Evolutionary conservation across 2,888 invertebrate species (phyloP).

Genomic region (Cryptus viduatorius): DNA sequence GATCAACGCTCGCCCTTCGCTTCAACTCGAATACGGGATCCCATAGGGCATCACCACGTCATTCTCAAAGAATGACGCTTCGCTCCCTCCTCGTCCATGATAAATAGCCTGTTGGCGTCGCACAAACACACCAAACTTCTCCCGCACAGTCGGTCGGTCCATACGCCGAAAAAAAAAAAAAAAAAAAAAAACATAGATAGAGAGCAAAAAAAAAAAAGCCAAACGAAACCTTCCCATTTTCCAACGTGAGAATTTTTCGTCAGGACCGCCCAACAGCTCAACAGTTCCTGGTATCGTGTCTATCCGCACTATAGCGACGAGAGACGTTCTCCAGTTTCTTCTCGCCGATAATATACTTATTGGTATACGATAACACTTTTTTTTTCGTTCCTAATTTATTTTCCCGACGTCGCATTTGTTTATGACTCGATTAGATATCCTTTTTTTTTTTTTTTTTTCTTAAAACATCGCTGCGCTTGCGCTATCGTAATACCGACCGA

Average conservation of each 20-base stretch:
- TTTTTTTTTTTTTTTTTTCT: not conserved
- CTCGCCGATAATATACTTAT: slow-evolving; percentile 10
- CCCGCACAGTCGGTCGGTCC: slow-evolving; percentile 46
- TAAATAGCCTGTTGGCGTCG: slow-evolving; percentile 62
- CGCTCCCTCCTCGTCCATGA: slow-evolving; percentile 43
- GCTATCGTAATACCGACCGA: not conserved
- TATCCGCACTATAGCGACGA: slow-evolving; percentile 1
- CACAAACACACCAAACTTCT: slow-evolving; percentile 52
- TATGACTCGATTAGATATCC: not conserved
- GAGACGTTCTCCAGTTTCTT: not conserved
- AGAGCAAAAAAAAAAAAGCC: slow-evolving; percentile 23
- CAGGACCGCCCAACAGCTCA: not conserved
- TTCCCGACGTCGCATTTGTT: not conserved
- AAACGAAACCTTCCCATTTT: slow-evolving; percentile 38
- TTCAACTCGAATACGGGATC: slow-evolving; percentile 48
- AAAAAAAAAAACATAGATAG: slow-evolving; percentile 50
- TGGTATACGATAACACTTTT: not conserved
- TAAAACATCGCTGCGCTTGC: not conserved
- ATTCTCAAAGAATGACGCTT: slow-evolving; percentile 69
- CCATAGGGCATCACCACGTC: slow-evolving; percentile 65
- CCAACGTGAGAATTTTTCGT: slow-evolving; percentile 51
- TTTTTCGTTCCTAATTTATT: not conserved
- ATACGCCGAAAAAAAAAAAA: slow-evolving; percentile 39
- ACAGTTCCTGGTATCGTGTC: slow-evolving; percentile 38
- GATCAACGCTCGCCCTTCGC: slow-evolving; percentile 57